Percentiles rank a stretch among this genome's conserved stretches.
These are phyloP conservation scores for Alitta virens DNA, from an alignment of 2,888 invertebrate species.

Conservation along the genomic window DNA sequence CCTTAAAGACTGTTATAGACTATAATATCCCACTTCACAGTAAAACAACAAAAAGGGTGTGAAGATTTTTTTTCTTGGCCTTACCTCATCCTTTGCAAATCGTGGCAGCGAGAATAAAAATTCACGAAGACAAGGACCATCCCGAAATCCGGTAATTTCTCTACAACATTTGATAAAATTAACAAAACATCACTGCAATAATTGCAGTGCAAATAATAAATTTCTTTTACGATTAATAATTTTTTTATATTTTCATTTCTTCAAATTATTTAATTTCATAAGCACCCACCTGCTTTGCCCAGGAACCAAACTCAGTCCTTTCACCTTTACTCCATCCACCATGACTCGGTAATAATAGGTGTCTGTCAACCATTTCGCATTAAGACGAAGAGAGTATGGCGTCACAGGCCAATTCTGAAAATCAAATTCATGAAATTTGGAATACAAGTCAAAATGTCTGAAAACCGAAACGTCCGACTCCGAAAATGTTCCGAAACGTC, in stretches of 20 bases:
- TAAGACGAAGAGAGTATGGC: constrained; percentile 15
- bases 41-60: no score
- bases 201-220: no score
- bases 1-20: no score
- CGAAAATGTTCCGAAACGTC: no score
- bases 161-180: constrained; percentile 4
- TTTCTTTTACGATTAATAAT: no score
- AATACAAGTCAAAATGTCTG: no score
- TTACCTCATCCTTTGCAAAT: constrained; percentile 15
- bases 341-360: constrained; percentile 16
- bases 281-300: constrained; percentile 2
- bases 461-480: no score
- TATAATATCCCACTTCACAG: no score
- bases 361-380: neutral
- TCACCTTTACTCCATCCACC: constrained; percentile 23
- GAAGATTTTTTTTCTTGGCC: no score
- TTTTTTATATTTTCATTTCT: no score
- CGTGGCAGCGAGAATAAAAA: constrained; percentile 22
- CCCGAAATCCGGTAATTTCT: constrained; percentile 16
- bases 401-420: constrained; percentile 21
- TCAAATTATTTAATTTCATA: no score
- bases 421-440: neutral
- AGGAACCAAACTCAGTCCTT: constrained; percentile 16
- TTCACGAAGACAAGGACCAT: constrained; percentile 16
- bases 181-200: neutral